Conservation (phyloP, 2,797 vertebrate species). For the Siniperca undulata region DNA sequence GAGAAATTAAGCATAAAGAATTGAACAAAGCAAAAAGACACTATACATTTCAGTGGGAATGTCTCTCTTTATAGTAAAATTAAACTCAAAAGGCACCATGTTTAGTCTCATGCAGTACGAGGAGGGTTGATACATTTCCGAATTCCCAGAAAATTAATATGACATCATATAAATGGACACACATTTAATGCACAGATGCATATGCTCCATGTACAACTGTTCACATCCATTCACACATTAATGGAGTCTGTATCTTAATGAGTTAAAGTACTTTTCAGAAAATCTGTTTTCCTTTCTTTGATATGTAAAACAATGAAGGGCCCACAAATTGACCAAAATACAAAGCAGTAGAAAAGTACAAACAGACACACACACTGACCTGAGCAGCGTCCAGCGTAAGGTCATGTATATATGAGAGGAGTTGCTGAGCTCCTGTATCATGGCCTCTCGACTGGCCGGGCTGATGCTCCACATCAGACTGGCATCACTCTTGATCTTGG, state of each 20-base stretch:
- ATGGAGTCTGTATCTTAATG: not conserved
- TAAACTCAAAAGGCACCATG: not conserved
- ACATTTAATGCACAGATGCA: not conserved
- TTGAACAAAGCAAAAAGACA: not conserved
- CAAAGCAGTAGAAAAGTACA: not conserved
- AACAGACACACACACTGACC: constrained; percentile 57
- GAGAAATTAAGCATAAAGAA: not conserved
- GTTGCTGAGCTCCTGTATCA: constrained; percentile 77
- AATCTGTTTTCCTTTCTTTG: not conserved
- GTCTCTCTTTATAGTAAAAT: not conserved
- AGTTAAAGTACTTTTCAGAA: not conserved
- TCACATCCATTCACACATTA: not conserved
- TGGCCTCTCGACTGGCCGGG: constrained; percentile 76
- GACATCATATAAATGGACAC: not conserved
- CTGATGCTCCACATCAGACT: constrained; percentile 84
- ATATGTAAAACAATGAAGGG: not conserved
- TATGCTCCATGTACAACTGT: not conserved
- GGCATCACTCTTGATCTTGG: constrained; percentile 85
- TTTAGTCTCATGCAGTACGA: not conserved
- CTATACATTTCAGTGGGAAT: not conserved
- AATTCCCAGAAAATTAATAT: not conserved
- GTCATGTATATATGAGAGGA: constrained; percentile 80
- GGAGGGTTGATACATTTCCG: not conserved
- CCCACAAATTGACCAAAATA: not conserved
- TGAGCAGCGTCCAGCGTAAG: constrained; percentile 78